Evolutionary conservation across 2,888 invertebrate species (phyloP).

Genomic region (Eurois occulta): DNA sequence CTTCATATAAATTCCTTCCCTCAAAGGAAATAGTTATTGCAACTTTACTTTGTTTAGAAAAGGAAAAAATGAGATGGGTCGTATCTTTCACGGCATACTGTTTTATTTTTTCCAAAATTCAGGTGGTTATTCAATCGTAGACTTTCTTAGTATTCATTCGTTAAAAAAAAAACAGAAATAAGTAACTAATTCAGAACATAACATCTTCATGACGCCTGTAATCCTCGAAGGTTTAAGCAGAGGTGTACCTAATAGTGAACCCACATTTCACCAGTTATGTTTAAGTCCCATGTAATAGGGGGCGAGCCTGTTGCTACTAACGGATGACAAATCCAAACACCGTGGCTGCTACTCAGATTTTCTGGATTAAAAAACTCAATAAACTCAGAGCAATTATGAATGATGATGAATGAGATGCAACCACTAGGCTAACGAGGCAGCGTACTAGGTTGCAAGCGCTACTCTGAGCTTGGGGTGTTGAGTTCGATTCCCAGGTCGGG

Average conservation of each 20-base stretch:
- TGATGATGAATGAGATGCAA: no score
- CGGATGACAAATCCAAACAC: background rate
- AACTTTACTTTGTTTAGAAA: background rate
- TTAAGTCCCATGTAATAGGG: background rate
- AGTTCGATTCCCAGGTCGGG: no score
- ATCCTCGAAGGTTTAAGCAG: background rate
- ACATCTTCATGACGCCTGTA: background rate
- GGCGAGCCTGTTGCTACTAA: background rate
- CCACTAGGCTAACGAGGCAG: background rate
- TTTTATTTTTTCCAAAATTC: background rate
- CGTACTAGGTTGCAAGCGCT: no score
- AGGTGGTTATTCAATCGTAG: no score
- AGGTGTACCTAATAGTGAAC: background rate
- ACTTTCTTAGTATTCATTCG: background rate
- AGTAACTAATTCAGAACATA: background rate
- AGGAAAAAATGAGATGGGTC: background rate
- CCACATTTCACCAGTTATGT: background rate
- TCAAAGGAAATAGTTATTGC: slow-evolving; percentile 6
- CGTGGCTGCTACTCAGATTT: background rate
- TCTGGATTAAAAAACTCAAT: background rate
- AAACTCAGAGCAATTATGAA: background rate
- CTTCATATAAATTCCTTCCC: slow-evolving; percentile 8
- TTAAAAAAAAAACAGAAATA: background rate
- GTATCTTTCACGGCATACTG: background rate
- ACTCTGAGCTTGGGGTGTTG: no score